A percentile compares a stretch with the other conserved stretches of the same genome.
These are phyloP conservation scores for Venusia cambrica DNA, from an alignment of 2,888 invertebrate genomes.

Conservation along the genomic window DNA sequence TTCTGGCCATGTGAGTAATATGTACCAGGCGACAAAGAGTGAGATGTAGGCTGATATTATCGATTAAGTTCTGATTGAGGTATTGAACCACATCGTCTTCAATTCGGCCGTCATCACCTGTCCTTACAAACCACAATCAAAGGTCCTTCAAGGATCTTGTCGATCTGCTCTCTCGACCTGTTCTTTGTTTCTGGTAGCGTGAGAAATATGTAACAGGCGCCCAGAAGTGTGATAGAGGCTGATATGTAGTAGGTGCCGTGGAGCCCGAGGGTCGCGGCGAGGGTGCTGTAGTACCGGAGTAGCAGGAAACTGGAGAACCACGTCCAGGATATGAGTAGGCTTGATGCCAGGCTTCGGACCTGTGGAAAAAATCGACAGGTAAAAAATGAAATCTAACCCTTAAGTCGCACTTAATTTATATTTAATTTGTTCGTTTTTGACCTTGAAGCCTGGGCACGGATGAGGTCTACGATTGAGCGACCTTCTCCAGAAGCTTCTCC, in stretches of 20 bases:
- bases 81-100: too few species aligned
- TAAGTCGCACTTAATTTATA: too few species aligned
- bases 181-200: constrained; percentile 65
- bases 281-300: constrained; percentile 65
- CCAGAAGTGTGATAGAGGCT: constrained; percentile 60
- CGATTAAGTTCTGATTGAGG: too few species aligned
- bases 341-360: constrained; percentile 70
- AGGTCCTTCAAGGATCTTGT: constrained; percentile 56
- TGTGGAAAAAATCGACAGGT: constrained; percentile 35
- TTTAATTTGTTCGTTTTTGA: too few species aligned
- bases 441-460: too few species aligned
- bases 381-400: too few species aligned
- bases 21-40: too few species aligned
- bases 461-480: too few species aligned
- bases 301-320: constrained; percentile 70
- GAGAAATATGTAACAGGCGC: constrained; percentile 55
- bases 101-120: constrained; percentile 46
- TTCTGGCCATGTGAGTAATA: too few species aligned
- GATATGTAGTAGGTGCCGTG: constrained; percentile 69
- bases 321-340: constrained; percentile 70
- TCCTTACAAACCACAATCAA: constrained; percentile 43
- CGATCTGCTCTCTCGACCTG: constrained; percentile 59
- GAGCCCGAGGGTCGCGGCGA: constrained; percentile 59
- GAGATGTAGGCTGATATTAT: too few species aligned
- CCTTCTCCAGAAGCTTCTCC: too few species aligned